Evolutionary conservation across 2,113 vertebrate species (phyloP), one percentile per base, ranked within the genome.

Genomic region (Melanerpes aurifrons): DNA sequence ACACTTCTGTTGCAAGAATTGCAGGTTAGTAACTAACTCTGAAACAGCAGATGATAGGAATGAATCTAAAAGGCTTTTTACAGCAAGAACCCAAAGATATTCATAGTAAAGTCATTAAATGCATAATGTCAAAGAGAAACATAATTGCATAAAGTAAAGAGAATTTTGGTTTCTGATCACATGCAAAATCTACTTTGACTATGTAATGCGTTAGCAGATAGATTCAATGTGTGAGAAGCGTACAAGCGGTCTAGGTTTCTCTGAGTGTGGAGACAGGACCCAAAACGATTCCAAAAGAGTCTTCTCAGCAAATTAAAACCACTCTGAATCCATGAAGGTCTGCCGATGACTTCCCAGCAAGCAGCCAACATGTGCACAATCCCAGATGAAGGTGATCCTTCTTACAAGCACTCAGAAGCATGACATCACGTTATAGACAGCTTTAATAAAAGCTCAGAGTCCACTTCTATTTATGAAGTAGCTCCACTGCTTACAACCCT

Each of bases 281-380:
- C 21, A 61, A 85, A 53, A 70, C 32, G 15, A 43, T 87, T 93
- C 82, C 78, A 79, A 87, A 78, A 82, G 40, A 84, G 76, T 61
- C 50, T 25, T 92, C 67, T 90, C 59, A 82, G 75, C n/a, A 84
- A 50, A 90, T 73, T 82, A 87, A 82, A 95, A 77, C 31, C 71
- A 83, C 28, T 28, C 53, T 56, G 56, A 93, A 74, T 84, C 37
- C 58, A n/a, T 32, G 71, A 76, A 61, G 40, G 80, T 32, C 57
- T 95, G 87, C 86, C 70, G 56, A 84, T 86, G 43, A 81, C 75
- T 90, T 79, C 78, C n/a, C 53, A 95, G 67, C 26, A 85, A 67
- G 54, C 7, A 95, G 70, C 40, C 53, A 62, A 48, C 45, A 81
- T 80, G 37, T 10, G 31, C 22, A 77, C 77, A 90, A 69, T 72